Conservation (phyloP, 2,113 vertebrate species). For the Pterocles burchelli region DNA sequence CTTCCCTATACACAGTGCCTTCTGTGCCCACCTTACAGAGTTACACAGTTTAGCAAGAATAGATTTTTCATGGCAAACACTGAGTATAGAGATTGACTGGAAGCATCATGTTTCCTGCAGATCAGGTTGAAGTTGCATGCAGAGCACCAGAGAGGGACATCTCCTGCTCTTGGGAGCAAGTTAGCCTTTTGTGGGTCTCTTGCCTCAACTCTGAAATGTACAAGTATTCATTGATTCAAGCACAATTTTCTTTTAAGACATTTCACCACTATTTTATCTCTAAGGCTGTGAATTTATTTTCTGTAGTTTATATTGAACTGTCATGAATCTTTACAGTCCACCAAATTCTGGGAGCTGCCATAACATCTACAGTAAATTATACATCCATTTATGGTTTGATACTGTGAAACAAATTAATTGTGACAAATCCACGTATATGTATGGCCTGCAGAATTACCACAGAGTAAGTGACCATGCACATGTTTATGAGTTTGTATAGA, state of each 20-base stretch:
- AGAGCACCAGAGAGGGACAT: not conserved
- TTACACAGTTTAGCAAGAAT: not conserved
- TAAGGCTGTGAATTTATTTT: slow-evolving; percentile 7
- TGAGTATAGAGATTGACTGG: not conserved
- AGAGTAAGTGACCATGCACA: not conserved
- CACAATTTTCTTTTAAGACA: not conserved
- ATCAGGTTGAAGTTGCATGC: not conserved
- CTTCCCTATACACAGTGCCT: not conserved
- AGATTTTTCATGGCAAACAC: not conserved
- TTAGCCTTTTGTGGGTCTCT: not conserved
- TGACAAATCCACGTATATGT: not conserved
- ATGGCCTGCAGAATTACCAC: not conserved
- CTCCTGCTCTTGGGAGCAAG: not conserved
- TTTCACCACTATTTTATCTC: not conserved
- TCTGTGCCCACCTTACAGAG: not conserved
- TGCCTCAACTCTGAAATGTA: not conserved
- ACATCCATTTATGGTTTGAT: not conserved
- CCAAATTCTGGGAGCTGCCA: not conserved
- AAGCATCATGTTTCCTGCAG: not conserved
- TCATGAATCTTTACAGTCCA: not conserved
- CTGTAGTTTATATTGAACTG: not conserved
- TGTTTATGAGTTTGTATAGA: not conserved
- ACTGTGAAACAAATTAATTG: not conserved
- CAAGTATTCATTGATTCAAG: not conserved
- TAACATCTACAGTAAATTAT: not conserved